Conservation (phyloP, 2,797 vertebrate genomes). For the Selene dorsalis region DNA sequence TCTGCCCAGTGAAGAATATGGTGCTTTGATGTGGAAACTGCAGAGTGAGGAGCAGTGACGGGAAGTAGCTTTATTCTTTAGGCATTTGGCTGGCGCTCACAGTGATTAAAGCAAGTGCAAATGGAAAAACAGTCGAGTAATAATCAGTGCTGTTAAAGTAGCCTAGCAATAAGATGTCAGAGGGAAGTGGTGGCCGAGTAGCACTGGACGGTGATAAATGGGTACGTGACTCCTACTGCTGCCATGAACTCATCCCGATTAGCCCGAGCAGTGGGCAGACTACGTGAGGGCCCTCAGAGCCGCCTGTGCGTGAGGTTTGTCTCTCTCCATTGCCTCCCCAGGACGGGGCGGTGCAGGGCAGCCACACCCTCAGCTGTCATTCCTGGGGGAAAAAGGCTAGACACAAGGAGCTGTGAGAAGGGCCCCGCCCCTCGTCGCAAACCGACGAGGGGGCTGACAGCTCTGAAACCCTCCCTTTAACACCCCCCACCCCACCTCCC, state of each 20-base stretch:
- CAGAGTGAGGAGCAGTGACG: conserved; percentile 8
- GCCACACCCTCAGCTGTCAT: conserved; percentile 79
- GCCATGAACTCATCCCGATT: conserved; percentile 78
- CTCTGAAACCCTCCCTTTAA: conserved; percentile 52
- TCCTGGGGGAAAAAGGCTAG: conserved; percentile 85
- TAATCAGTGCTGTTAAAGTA: conserved; percentile 26
- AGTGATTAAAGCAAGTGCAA: conserved; percentile 41
- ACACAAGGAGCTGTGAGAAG: conserved; percentile 86
- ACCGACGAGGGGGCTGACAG: conserved; percentile 71
- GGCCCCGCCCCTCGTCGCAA: conserved; percentile 63
- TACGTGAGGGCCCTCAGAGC: conserved; percentile 76
- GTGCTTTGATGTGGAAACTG: conserved; percentile 13
- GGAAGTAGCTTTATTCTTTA: conserved; percentile 30
- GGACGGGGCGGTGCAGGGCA: conserved; percentile 68
- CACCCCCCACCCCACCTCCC: conserved; percentile 41
- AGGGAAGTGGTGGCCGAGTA: conserved; percentile 48
- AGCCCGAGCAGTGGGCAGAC: conserved; percentile 73
- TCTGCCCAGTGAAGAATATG: conserved; percentile 4
- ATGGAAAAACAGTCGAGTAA: conserved; percentile 35
- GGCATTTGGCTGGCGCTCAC: conserved; percentile 20
- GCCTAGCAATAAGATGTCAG: conserved; percentile 42
- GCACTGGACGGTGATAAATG: conserved; percentile 61
- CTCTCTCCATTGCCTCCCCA: conserved; percentile 76
- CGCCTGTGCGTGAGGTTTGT: conserved; percentile 73
- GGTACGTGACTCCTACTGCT: conserved; percentile 72